Base-by-base conservation (phyloP, 2,888 invertebrate genomes). In the Neelides folsomi region DNA sequence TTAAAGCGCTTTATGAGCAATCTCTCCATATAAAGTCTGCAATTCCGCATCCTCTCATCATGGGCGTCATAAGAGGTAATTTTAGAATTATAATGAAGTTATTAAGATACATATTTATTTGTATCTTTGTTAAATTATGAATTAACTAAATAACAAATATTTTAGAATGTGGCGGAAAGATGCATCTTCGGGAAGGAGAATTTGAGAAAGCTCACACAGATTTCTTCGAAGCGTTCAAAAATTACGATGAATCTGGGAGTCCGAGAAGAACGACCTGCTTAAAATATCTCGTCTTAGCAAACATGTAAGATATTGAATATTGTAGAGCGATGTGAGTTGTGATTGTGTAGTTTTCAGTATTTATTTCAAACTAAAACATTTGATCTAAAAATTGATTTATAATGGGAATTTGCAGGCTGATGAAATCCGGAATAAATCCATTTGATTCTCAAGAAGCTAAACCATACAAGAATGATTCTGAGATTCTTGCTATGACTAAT, bases 391-490 rank as follows among this genome's bases (percentile, higher is more conserved):
- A 27, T n/a, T n/a, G n/a, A n/a, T n/a, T n/a, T n/a, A n/a, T n/a
- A n/a, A n/a, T n/a, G n/a, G n/a, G n/a, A n/a, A n/a, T n/a, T 66
- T 66, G 47, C 66, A 88, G 87, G 88, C 75, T 97, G 60, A 98
- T 97, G 94, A 95, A 97, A 71, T 97, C 95, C 4, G 95, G 93
- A 37, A 98, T 98, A 61, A 98, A 98, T 74, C 98, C 98, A 0
- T 98, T 98, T 71, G 98, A 98, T 73, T 95, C 95, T 0, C 97
- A 98, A 76, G 98, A 98, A 75, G 97, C 97, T 0, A 98, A 98
- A 70, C 97, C 98, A 0, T 98, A 98, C 71, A 97, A 95, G 74
- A 97, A 97, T 71, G 97, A 98, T 74, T 93, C 95, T 0, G 97
- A 98, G 74, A 97, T 98, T 66, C 76, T 97, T 63, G 97, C 97